Evolutionary conservation across 2,797 vertebrate genomes (phyloP).

Genomic region (Sebastiscus tertius): DNA sequence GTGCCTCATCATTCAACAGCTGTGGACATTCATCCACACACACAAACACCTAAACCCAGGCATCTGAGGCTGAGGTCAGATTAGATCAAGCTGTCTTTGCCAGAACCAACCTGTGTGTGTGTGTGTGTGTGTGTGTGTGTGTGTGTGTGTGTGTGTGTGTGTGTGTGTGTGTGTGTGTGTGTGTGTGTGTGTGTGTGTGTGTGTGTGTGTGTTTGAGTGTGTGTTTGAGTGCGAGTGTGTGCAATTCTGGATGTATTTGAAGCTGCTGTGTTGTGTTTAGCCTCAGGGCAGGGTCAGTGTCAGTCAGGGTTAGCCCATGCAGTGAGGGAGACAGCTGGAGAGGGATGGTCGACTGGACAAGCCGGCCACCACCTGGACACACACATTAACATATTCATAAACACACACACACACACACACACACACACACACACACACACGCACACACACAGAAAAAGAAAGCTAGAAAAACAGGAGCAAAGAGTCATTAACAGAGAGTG

Average conservation of each 20-base stretch:
- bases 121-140: background rate
- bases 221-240: background rate
- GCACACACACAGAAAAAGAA: background rate
- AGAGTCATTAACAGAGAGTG: background rate
- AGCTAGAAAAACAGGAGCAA: background rate
- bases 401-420: slow-evolving; percentile 11
- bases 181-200: background rate
- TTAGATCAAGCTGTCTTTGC: slow-evolving; percentile 55
- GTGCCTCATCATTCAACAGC: slow-evolving; percentile 58
- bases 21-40: slow-evolving; percentile 43
- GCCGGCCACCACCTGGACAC: slow-evolving; percentile 54
- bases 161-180: background rate
- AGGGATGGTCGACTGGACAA: slow-evolving; percentile 59
- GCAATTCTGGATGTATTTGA: slow-evolving; percentile 20
- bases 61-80: slow-evolving; percentile 52
- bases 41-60: slow-evolving; percentile 28
- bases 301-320: slow-evolving; percentile 54
- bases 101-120: slow-evolving; percentile 14
- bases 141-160: background rate
- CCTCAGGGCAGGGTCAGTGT: slow-evolving; percentile 53
- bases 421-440: background rate
- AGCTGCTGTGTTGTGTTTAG: slow-evolving; percentile 45
- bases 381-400: slow-evolving; percentile 13
- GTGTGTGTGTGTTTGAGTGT: background rate
- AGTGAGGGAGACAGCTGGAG: slow-evolving; percentile 60